These are phyloP conservation scores for Bujurquina vittata DNA, from an alignment of 2,113 vertebrate genomes.

Conservation along the genomic window DNA sequence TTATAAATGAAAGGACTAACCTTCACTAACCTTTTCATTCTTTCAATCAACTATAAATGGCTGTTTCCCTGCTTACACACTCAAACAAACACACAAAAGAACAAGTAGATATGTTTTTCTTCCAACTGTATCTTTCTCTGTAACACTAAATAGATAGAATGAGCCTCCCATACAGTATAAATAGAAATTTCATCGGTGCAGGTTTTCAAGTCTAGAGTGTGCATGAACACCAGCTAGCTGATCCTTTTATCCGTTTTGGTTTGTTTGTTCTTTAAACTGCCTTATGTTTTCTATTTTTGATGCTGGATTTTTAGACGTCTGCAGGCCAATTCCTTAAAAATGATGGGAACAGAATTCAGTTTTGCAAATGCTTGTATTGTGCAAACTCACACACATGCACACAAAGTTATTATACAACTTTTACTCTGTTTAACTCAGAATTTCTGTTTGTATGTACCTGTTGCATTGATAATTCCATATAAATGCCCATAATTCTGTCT, in stretches of 20 bases:
- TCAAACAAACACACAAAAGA: background rate
- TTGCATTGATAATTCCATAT: background rate
- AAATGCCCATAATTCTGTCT: background rate
- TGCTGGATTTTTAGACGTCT: background rate
- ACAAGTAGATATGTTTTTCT: background rate
- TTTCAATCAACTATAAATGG: slow-evolving; percentile 51
- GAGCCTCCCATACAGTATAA: background rate
- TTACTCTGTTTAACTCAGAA: background rate
- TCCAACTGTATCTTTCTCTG: background rate
- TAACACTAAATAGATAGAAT: background rate
- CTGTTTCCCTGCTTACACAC: background rate
- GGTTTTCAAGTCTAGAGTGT: slow-evolving; percentile 1
- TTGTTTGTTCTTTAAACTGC: background rate
- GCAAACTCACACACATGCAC: background rate
- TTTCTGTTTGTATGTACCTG: background rate
- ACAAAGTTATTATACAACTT: background rate
- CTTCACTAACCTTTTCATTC: slow-evolving; percentile 26
- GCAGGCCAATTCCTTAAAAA: background rate
- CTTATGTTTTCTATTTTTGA: background rate
- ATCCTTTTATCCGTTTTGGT: background rate
- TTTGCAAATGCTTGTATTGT: background rate
- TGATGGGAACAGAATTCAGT: background rate
- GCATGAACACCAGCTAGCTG: background rate
- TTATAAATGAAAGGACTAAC: slow-evolving; percentile 59
- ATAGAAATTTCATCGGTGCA: background rate